Evolutionary conservation across 1,140 invertebrate genomes (phyloP), one percentile per base, ranked within the genome.

Genomic region (Formica exsecta): DNA sequence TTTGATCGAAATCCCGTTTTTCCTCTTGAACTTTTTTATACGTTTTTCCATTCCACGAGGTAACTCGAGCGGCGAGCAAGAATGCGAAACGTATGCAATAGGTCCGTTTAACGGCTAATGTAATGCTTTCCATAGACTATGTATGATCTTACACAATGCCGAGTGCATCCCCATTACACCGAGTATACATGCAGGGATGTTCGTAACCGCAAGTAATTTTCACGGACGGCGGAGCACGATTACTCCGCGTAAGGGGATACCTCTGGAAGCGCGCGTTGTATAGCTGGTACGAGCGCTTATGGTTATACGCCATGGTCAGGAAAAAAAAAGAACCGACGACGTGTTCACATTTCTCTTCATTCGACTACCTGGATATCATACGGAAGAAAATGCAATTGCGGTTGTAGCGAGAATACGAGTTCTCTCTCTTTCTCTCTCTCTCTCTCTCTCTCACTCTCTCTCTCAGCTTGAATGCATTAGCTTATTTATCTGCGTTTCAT

Each of bases 121-220:
- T 25, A 79, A 79, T 19, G 66, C 44, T 73, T 13, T 22, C 36
- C 22, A 32, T 81, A 36, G 22, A 51, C 44, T 51, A 81, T 59
- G 32, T 66, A 81, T 59, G 32, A 59, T 81, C 66, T 66, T 79
- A 79, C 44, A 64, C 62, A 64, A 79, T 68, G 62, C 51, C 65
- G 51, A 81, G 19, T 81, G 54, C 54, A 61, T 73, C 36, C 36
- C 66, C 0, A 32, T 71, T 59, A 41, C 19, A 25, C 11, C 44
- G 41, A 16, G 44, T 16, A 3, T 38, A 38, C 41, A 32, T 77
- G 13, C 57, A n/a, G 59, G 48, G 61, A 51, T 77, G 57, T 65
- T 77, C 11, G 13, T 79, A 77, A 85, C 44, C 81, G 44, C 81
- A 76, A 76, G 41, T 76, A 64, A 85, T 85, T 75, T 85, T 85